Evolutionary conservation across 2,888 invertebrate genomes (phyloP).

Genomic region (Nephrotoma flavescens): DNA sequence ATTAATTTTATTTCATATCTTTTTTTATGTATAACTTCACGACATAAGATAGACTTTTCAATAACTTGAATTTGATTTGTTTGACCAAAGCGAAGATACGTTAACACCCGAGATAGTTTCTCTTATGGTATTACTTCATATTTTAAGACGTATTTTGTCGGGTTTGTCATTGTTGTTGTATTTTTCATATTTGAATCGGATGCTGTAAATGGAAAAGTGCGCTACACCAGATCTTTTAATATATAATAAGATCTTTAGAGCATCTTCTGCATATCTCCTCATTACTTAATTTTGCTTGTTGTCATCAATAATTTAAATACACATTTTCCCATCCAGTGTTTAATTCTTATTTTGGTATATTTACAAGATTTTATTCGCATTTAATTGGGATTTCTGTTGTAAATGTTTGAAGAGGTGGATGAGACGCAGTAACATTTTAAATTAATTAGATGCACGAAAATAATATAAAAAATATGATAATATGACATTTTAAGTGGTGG

Average conservation of each 20-base stretch:
- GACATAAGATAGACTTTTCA: neutral
- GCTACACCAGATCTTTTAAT: neutral
- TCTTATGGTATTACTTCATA: neutral
- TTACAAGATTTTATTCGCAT: neutral
- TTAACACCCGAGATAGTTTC: neutral
- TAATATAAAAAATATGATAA: neutral
- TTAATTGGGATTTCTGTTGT: neutral
- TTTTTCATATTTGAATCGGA: neutral
- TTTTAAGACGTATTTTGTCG: neutral
- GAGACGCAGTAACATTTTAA: neutral
- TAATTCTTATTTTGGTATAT: neutral
- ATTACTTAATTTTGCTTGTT: neutral
- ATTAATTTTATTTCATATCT: neutral
- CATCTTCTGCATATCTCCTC: neutral
- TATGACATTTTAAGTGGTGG: neutral
- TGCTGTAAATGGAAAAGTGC: neutral
- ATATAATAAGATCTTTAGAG: neutral
- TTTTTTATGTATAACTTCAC: neutral
- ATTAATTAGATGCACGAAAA: neutral
- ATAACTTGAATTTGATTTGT: neutral
- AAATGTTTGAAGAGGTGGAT: neutral
- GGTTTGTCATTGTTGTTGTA: neutral
- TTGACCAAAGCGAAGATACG: neutral
- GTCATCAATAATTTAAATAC: neutral
- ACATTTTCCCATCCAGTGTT: neutral